These are phyloP conservation scores for Potamilus streckersoni DNA, from an alignment of 1,140 invertebrate genomes.

Conservation along the genomic window DNA sequence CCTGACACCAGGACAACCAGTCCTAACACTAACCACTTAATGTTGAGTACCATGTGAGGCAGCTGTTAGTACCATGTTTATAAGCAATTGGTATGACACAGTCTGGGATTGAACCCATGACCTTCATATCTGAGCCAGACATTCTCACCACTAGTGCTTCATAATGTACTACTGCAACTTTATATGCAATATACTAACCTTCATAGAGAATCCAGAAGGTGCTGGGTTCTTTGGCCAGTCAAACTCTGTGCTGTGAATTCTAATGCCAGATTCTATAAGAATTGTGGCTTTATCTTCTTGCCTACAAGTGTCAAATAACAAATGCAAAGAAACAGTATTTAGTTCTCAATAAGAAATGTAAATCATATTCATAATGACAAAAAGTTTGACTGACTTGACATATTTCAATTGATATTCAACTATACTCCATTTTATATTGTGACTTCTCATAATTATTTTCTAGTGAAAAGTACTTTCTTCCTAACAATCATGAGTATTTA, in stretches of 20 bases:
- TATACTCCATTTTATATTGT: neutral
- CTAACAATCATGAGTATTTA: too few relatives aligned
- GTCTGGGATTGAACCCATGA: too few relatives aligned
- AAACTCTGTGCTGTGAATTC: constrained; percentile 94
- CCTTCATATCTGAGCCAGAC: too few relatives aligned
- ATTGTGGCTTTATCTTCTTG: constrained; percentile 84
- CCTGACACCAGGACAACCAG: too few relatives aligned
- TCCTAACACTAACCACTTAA: too few relatives aligned
- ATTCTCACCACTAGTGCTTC: neutral
- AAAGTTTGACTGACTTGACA: neutral
- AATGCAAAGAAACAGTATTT: neutral
- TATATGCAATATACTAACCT: constrained; percentile 73
- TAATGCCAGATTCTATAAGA: constrained; percentile 92
- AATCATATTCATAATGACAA: neutral
- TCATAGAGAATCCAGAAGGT: constrained; percentile 98
- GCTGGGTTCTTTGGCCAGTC: constrained; percentile 98
- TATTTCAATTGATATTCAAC: neutral
- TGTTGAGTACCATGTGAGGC: too few relatives aligned
- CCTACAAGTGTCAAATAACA: constrained; percentile 49
- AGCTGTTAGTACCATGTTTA: too few relatives aligned
- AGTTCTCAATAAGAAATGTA: neutral
- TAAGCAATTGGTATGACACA: too few relatives aligned
- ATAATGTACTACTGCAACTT: neutral
- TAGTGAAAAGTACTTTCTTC: too few relatives aligned
- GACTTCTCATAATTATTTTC: too few relatives aligned